Percentiles rank a stretch among this genome's conserved stretches.
Conservation (phyloP, 2,797 vertebrate genomes). For the Oreortyx pictus region DNA sequence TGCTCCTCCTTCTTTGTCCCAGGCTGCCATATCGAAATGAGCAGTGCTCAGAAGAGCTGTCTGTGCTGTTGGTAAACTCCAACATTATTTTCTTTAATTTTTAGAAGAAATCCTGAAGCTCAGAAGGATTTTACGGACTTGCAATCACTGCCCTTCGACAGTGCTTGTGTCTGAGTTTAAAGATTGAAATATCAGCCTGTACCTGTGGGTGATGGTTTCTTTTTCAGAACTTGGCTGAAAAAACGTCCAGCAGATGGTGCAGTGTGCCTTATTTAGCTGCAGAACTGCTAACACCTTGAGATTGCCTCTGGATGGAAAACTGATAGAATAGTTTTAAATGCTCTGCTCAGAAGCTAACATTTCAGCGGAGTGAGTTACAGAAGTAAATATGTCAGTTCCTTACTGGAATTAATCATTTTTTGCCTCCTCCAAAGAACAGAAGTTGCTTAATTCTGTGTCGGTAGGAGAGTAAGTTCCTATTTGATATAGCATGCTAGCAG, state of each 20-base stretch:
- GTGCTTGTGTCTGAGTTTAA: background rate
- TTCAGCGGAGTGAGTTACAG: background rate
- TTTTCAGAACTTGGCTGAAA: background rate
- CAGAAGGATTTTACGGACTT: background rate
- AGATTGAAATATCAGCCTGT: background rate
- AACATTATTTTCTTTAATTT: background rate
- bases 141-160: background rate
- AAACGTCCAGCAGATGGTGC: slow-evolving; percentile 78
- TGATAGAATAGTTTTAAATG: background rate
- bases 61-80: background rate
- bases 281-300: background rate
- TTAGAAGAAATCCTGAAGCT: background rate
- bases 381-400: background rate
- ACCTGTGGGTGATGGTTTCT: fast-evolving
- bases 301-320: background rate
- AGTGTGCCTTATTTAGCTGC: slow-evolving; percentile 46
- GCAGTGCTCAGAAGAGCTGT: fast-evolving
- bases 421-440: background rate
- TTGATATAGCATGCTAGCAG: background rate
- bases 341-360: background rate
- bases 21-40: background rate
- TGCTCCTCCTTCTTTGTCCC: background rate
- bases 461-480: fast-evolving
- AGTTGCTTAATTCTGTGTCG: background rate
- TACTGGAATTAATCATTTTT: background rate